These are phyloP conservation scores for Notiomystis cincta DNA, from an alignment of 2,113 vertebrate species.

Conservation along the genomic window DNA sequence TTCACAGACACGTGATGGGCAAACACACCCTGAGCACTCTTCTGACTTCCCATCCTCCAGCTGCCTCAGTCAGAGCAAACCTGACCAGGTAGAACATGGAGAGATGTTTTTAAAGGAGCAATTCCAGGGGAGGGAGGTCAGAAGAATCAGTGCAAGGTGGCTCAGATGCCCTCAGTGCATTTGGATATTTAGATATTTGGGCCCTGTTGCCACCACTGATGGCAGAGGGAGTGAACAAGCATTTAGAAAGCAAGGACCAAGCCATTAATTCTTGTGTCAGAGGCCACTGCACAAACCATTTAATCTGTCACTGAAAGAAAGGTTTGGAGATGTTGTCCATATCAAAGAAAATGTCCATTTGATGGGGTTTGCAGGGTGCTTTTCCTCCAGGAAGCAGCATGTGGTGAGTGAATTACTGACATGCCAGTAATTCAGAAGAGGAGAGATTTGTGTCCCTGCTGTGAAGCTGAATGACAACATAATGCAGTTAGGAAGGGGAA, in stretches of 20 bases:
- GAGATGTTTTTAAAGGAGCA: not conserved
- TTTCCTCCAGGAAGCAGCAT: conserved; percentile 40
- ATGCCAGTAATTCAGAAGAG: conserved; percentile 40
- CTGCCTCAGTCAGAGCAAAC: not conserved
- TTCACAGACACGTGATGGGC: not conserved
- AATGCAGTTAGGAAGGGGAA: conserved; percentile 9
- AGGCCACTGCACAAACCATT: conserved; percentile 30
- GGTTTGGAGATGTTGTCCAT: conserved; percentile 6
- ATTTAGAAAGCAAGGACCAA: not conserved
- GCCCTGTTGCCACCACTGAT: not conserved
- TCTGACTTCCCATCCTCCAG: not conserved
- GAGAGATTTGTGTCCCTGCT: conserved; percentile 41
- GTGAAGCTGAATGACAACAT: conserved; percentile 65
- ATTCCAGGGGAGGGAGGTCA: not conserved
- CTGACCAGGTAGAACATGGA: not conserved
- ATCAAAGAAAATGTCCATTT: conserved; percentile 38
- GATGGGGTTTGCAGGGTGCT: not conserved
- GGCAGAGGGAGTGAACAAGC: not conserved
- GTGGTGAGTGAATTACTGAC: conserved; percentile 29
- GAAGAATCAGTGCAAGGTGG: not conserved
- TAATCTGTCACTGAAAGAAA: conserved; percentile 32
- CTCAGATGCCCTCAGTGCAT: not conserved
- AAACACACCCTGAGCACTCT: not conserved
- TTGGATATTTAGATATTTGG: not conserved
- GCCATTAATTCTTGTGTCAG: not conserved